Percentiles rank a stretch among this genome's conserved stretches.
Conservation (phyloP, 2,797 vertebrate species). For the Luscinia megarhynchos region DNA sequence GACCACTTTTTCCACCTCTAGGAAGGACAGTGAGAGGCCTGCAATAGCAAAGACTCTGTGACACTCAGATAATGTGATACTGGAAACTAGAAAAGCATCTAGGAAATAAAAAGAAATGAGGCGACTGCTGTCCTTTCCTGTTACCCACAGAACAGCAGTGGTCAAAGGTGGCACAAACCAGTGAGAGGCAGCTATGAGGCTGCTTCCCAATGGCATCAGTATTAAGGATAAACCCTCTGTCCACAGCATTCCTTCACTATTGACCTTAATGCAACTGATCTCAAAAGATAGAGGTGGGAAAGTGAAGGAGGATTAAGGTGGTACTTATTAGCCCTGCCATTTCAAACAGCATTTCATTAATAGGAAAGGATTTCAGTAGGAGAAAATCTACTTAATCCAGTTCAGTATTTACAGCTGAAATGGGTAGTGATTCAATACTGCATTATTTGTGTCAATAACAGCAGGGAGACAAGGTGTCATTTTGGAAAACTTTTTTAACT, state of each 20-base stretch:
- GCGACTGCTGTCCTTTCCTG: not conserved
- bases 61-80: not conserved
- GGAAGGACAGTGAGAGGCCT: not conserved
- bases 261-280: not conserved
- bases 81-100: not conserved
- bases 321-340: not conserved
- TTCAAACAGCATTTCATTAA: constrained; percentile 4
- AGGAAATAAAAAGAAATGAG: not conserved
- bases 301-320: not conserved
- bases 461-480: not conserved
- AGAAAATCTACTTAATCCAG: constrained; percentile 17
- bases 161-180: not conserved
- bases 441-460: constrained; percentile 1
- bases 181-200: not conserved
- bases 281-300: not conserved
- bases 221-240: not conserved
- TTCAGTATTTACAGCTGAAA: constrained; percentile 8
- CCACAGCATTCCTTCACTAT: not conserved
- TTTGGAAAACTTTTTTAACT: not conserved
- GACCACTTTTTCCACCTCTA: not conserved
- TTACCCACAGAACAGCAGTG: not conserved
- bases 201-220: not conserved
- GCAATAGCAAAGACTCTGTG: not conserved
- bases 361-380: not conserved
- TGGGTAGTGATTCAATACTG: not conserved